Percentiles rank a stretch among this genome's conserved stretches.
Evolutionary conservation across 2,113 vertebrate genomes (phyloP).

Genomic region (Mobula birostris): DNA sequence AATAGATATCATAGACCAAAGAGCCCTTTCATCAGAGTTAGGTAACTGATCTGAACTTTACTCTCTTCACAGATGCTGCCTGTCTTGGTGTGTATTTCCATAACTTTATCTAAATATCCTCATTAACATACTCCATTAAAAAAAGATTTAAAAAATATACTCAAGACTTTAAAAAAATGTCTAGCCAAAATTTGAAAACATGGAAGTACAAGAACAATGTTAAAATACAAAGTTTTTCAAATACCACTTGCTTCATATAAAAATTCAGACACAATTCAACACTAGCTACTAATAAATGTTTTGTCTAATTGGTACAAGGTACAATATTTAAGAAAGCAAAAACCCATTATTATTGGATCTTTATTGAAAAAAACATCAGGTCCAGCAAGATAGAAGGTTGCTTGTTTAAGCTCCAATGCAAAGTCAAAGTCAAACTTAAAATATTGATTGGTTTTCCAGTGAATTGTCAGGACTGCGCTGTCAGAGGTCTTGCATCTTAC

Average conservation of each 20-base stretch:
- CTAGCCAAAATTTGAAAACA: not conserved
- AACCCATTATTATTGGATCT: not conserved
- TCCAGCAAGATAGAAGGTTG: not conserved
- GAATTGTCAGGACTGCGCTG: not conserved
- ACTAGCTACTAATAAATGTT: not conserved
- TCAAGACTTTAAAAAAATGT: not conserved
- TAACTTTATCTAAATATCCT: not conserved
- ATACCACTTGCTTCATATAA: too few species aligned
- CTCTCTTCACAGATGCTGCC: too few species aligned
- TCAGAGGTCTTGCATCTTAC: not conserved
- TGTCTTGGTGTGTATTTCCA: not conserved
- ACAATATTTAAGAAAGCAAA: not conserved
- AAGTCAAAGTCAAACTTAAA: not conserved
- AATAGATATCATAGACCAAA: too few species aligned
- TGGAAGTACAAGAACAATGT: not conserved
- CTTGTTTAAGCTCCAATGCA: not conserved
- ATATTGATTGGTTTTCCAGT: not conserved
- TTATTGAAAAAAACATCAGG: not conserved
- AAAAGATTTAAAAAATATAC: not conserved
- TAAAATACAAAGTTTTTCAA: not conserved
- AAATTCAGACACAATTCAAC: too few species aligned
- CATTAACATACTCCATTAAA: not conserved
- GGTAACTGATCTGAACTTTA: too few species aligned
- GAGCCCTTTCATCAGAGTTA: too few species aligned
- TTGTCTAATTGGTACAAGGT: not conserved